Evolutionary conservation across 2,888 invertebrate genomes (phyloP).

Genomic region (Dasypogon diadema): DNA sequence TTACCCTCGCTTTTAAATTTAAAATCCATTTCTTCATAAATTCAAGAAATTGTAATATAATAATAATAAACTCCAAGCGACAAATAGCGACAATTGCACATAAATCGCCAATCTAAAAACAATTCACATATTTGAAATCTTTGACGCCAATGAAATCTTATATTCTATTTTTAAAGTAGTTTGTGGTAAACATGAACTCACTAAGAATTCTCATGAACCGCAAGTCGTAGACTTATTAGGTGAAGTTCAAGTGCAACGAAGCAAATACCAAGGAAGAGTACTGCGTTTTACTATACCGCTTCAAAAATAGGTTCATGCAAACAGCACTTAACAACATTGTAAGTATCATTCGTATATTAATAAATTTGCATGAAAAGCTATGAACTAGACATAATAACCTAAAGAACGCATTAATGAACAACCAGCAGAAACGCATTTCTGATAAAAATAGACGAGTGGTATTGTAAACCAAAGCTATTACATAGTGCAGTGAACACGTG

Average conservation of each 20-base stretch:
- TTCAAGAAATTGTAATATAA: too few species aligned
- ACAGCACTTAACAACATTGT: background rate
- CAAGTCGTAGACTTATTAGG: background rate
- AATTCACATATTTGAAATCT: too few species aligned
- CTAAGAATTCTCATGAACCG: background rate
- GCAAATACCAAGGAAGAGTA: background rate
- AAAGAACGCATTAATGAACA: too few species aligned
- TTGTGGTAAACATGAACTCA: too few species aligned
- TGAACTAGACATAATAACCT: constrained; percentile 8
- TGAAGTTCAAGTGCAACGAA: background rate
- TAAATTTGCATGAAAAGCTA: background rate
- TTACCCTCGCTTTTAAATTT: too few species aligned
- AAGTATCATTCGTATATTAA: background rate
- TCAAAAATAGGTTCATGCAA: background rate
- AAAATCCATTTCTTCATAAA: too few species aligned
- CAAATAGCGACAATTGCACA: too few species aligned
- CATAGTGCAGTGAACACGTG: background rate
- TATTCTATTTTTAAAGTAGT: too few species aligned
- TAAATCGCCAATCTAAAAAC: too few species aligned
- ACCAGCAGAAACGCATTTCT: too few species aligned
- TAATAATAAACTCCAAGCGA: too few species aligned
- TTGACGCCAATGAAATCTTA: too few species aligned
- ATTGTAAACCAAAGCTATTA: background rate
- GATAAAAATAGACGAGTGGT: background rate
- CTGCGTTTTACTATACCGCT: background rate